Base-by-base conservation (phyloP, 53 echinoderm and acorn worm species). In the Zoroaster sp. region DNA sequence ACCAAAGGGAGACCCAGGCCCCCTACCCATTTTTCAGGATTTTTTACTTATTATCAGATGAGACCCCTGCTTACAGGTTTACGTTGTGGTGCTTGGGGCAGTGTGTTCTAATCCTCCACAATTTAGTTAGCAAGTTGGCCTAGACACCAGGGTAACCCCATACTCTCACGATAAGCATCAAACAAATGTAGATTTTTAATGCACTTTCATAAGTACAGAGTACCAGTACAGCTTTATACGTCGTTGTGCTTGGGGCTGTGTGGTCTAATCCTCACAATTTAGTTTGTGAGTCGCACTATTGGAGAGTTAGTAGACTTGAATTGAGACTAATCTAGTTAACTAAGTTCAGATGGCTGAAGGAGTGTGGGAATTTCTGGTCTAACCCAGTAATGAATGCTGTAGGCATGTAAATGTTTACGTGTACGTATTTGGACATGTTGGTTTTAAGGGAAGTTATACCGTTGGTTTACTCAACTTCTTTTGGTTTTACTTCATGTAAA, bases 71-170 rank as follows among this genome's bases (percentile, higher is more conserved):
- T n/a, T n/a, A n/a, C n/a, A n/a, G n/a, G n/a, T n/a, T n/a, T 3
- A 59, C 25, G 21, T 25, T 23, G 10, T 23, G 20, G 7, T 0
- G 63, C 63, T 59, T 3, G 63, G 10, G 63, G 63, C 63, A 25
- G 63, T 59, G 21, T 59, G 28, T 59, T 59, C 63, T 59, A 59
- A 59, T 59, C 63, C 63, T 21, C n/a, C 25, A 28, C 63, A 81
- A 81, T 81, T 81, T 66, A 41, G 42, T 81, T 81, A 66, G 37
- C 66, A 66, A 67, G 55, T 66, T 41, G 66, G 25, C 42, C 35
- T 43, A 66, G n/a, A n/a, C n/a, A n/a, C n/a, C n/a, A n/a, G n/a
- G n/a, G n/a, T n/a, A n/a, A n/a, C n/a, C n/a, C n/a, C n/a, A n/a
- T n/a, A n/a, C n/a, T n/a, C n/a, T n/a, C n/a, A n/a, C n/a, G n/a